These are phyloP conservation scores for Scelioninae gen. 2 DNA, from an alignment of 2,888 invertebrate genomes.

Conservation along the genomic window DNA sequence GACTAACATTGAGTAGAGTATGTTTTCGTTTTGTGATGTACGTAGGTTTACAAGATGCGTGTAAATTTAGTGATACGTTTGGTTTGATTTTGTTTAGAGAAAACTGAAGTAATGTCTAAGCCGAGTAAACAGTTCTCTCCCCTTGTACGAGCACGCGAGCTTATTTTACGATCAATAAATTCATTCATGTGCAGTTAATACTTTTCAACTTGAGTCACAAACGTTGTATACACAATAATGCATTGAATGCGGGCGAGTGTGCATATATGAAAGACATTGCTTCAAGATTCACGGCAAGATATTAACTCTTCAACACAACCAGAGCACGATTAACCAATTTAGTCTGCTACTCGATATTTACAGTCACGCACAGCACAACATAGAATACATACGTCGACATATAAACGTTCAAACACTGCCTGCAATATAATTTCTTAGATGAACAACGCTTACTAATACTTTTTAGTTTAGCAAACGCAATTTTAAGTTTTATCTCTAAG, in stretches of 20 bases:
- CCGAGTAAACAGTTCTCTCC: neutral
- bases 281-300: constrained; percentile 43
- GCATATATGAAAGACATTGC: constrained; percentile 32
- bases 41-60: constrained; percentile 14
- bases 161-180: constrained; percentile 3
- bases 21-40: constrained; percentile 22
- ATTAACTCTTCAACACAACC: constrained; percentile 47
- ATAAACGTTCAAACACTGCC: constrained; percentile 39
- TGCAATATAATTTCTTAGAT: constrained; percentile 28
- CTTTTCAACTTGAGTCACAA: constrained; percentile 3
- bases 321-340: constrained; percentile 69
- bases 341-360: constrained; percentile 69
- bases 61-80: constrained; percentile 22
- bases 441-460: constrained; percentile 8
- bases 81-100: constrained; percentile 21
- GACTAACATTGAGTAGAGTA: constrained; percentile 2
- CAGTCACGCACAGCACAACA: constrained; percentile 50
- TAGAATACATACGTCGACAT: constrained; percentile 39
- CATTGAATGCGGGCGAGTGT: no score
- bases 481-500: constrained; percentile 9
- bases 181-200: constrained; percentile 4
- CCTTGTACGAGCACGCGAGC: neutral
- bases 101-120: constrained; percentile 23
- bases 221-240: neutral
- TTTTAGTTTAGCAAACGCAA: constrained; percentile 19